phyloP scores from a whole-genome alignment of 2,797 vertebrate genomes.

The Cossypha caffra region DNA sequence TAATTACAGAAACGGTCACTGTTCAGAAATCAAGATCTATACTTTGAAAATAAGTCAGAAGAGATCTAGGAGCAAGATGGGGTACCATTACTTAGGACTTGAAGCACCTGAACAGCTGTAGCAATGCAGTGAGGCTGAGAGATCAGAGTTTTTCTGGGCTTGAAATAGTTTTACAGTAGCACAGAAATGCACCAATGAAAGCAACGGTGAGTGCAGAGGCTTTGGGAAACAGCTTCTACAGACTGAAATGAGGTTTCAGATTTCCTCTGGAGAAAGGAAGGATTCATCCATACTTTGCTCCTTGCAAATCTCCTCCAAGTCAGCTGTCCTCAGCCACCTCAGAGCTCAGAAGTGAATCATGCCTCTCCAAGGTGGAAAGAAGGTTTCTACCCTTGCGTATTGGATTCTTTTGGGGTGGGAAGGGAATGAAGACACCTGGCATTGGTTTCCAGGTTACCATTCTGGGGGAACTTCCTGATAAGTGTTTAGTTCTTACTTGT shows the following conservation, averaged over 20 bases:
- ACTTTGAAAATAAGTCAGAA: conserved; percentile 26
- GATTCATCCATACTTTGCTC: neutral
- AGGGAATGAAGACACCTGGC: fast-evolving
- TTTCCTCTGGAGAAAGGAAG: neutral
- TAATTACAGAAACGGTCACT: neutral
- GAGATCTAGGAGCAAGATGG: neutral
- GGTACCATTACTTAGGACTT: neutral
- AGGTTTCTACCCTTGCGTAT: neutral
- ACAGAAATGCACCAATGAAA: neutral
- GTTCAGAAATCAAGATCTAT: conserved; percentile 2
- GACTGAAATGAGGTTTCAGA: neutral
- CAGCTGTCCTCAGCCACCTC: neutral
- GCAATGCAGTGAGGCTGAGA: neutral
- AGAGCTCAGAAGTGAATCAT: neutral
- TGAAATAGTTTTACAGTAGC: neutral
- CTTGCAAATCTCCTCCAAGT: neutral
- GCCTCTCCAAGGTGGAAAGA: neutral
- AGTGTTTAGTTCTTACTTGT: neutral
- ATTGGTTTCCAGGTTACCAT: neutral
- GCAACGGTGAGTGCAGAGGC: neutral
- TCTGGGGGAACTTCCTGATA: neutral
- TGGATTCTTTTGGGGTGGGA: neutral
- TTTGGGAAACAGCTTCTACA: neutral
- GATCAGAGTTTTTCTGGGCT: neutral
- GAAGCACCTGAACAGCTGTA: neutral